These are phyloP conservation scores for Strix uralensis DNA, from an alignment of 2,113 vertebrate species.

Conservation along the genomic window DNA sequence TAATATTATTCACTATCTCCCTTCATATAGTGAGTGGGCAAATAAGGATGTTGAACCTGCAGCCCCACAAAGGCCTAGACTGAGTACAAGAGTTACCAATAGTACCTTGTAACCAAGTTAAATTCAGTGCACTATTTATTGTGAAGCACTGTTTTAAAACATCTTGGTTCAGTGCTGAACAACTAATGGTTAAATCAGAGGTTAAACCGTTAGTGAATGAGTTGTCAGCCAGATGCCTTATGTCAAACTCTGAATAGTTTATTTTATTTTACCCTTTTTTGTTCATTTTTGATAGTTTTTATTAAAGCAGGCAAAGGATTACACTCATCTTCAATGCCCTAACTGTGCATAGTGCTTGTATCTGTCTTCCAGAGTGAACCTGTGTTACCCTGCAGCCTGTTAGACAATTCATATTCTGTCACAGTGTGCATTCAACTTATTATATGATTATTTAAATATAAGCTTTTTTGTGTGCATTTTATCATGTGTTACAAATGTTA, in stretches of 20 bases:
- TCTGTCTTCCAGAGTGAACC: not conserved
- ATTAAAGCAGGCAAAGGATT: not conserved
- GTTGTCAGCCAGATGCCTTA: not conserved
- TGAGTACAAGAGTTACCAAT: not conserved
- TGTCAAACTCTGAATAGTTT: not conserved
- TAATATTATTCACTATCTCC: not conserved
- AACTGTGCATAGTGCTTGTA: not conserved
- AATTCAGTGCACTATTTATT: not conserved
- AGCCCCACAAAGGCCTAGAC: not conserved
- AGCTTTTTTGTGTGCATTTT: not conserved
- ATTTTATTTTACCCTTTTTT: not conserved
- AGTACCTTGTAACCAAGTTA: not conserved
- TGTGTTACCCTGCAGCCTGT: not conserved
- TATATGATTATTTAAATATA: not conserved
- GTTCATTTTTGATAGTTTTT: not conserved
- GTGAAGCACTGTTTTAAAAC: not conserved
- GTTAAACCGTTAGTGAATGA: not conserved
- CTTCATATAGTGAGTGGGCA: not conserved
- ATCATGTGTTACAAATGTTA: not conserved
- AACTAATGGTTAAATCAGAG: not conserved
- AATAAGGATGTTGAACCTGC: not conserved
- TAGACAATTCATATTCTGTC: slow-evolving; percentile 6
- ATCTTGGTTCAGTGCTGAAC: not conserved
- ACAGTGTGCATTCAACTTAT: not conserved
- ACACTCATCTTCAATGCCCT: not conserved